Conservation (phyloP, 1,140 invertebrate species). For the Monochamus saltuarius region DNA sequence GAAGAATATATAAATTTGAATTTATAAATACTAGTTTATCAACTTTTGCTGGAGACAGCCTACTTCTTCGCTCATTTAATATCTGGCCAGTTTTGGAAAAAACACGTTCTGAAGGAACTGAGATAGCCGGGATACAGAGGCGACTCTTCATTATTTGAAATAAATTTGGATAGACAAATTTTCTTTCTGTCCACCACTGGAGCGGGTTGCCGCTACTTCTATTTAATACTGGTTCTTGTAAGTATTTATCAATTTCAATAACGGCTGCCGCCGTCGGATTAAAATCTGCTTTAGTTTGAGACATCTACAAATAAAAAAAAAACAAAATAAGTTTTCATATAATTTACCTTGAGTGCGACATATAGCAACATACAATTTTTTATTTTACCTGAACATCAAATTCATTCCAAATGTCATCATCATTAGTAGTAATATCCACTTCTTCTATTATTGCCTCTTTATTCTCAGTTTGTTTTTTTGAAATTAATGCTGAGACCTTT, state of each 20-base stretch:
- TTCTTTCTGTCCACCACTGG: slow-evolving; percentile 40
- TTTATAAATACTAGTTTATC: too few species aligned
- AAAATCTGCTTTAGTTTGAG: slow-evolving; percentile 8
- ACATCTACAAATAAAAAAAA: too few species aligned
- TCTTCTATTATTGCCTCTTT: slow-evolving; percentile 14
- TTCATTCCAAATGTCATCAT: slow-evolving; percentile 10
- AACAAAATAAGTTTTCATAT: too few species aligned
- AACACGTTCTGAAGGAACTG: not conserved
- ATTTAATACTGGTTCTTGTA: slow-evolving; percentile 27
- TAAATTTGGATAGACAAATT: slow-evolving; percentile 18
- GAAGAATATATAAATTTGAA: too few species aligned
- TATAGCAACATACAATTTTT: too few species aligned
- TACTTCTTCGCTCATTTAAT: too few species aligned
- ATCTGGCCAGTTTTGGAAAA: too few species aligned
- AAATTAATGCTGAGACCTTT: slow-evolving; percentile 35
- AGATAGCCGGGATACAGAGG: slow-evolving; percentile 13
- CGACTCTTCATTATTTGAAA: slow-evolving; percentile 16
- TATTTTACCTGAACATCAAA: slow-evolving; percentile 24
- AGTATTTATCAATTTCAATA: slow-evolving; percentile 34
- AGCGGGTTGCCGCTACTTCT: slow-evolving; percentile 32
- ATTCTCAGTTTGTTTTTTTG: slow-evolving; percentile 1
- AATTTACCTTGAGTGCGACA: too few species aligned
- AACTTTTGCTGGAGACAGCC: too few species aligned
- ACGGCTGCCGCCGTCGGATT: slow-evolving; percentile 21
- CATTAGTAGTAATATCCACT: slow-evolving; percentile 20